Evolutionary conservation across 2,113 vertebrate genomes (phyloP).

Genomic region (Aspiorhynchus laticeps): DNA sequence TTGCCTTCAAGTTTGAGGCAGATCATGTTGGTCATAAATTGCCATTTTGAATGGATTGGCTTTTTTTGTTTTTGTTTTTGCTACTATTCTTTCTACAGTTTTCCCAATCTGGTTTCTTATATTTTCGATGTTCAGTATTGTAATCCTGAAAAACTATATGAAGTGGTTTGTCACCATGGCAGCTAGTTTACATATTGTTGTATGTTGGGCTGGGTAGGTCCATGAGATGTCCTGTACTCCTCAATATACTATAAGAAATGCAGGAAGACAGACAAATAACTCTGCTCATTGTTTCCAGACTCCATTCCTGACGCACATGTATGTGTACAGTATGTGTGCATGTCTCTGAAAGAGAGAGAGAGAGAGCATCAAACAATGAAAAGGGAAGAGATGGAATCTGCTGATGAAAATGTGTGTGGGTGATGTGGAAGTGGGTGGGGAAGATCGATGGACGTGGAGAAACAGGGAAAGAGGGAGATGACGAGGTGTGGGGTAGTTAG

Average conservation of each 20-base stretch:
- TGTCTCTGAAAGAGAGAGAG: background rate
- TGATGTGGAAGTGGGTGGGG: conserved; percentile 58
- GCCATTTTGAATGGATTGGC: too few relatives aligned
- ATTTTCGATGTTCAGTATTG: background rate
- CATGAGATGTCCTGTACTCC: conserved; percentile 42
- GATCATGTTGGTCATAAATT: background rate
- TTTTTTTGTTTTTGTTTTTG: background rate
- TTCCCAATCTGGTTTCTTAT: background rate
- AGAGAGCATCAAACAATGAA: conserved; percentile 21
- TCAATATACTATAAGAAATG: conserved; percentile 48
- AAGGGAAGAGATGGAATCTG: conserved; percentile 40
- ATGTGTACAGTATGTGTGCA: conserved; percentile 30
- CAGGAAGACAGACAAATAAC: conserved; percentile 51
- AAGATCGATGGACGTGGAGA: conserved; percentile 71
- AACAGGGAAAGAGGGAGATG: conserved; percentile 70
- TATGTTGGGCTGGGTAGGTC: background rate
- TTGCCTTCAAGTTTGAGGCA: background rate
- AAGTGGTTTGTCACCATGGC: background rate
- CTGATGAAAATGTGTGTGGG: background rate
- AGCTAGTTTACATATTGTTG: background rate
- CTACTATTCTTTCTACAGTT: background rate
- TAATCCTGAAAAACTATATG: background rate
- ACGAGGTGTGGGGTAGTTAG: conserved; percentile 64
- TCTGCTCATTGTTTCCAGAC: conserved; percentile 38
- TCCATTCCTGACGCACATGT: conserved; percentile 42